Evolutionary conservation across 2,797 vertebrate genomes (phyloP).

Genomic region (Mycteria americana): DNA sequence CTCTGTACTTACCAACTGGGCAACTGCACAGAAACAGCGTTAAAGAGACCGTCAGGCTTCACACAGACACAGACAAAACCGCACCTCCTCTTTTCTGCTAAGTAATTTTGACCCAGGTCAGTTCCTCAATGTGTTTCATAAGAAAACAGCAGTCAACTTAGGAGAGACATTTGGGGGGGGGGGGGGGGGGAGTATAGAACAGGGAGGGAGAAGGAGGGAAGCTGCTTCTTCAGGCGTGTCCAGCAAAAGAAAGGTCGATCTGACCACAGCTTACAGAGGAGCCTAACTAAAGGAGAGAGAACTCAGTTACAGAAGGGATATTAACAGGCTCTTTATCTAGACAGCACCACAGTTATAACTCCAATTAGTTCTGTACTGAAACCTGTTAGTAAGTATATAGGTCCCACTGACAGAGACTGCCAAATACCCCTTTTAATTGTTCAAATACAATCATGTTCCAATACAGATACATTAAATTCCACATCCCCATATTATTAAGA

Average conservation of each 20-base stretch:
- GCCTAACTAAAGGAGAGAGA: background rate
- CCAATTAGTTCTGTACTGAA: background rate
- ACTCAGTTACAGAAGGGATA: background rate
- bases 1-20: background rate
- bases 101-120: background rate
- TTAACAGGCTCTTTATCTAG: background rate
- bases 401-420: background rate
- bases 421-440: background rate
- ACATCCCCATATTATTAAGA: background rate
- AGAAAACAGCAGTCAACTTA: background rate
- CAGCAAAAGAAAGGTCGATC: background rate
- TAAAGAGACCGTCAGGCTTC: background rate
- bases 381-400: background rate
- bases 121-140: background rate
- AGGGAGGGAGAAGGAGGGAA: background rate
- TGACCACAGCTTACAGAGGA: background rate
- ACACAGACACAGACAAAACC: fast-evolving
- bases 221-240: background rate
- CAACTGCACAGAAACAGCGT: background rate
- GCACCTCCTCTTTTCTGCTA: background rate
- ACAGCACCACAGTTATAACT: background rate
- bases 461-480: background rate
- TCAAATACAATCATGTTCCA: background rate
- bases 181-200: background rate
- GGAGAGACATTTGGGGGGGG: background rate